Evolutionary conservation across 2,888 invertebrate genomes (phyloP).

Genomic region (Napeogenes sylphis): DNA sequence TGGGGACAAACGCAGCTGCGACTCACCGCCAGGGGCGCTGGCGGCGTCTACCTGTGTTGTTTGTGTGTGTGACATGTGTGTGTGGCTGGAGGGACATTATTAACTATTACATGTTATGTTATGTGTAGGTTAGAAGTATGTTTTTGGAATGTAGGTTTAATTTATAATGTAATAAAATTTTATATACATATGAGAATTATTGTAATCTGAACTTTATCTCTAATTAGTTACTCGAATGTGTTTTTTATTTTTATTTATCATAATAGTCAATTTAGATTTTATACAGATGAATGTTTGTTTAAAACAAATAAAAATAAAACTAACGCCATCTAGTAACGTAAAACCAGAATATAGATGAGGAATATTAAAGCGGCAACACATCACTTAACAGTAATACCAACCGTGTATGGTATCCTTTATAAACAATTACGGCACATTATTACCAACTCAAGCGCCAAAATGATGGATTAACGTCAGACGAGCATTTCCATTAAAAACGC

Average conservation of each 20-base stretch:
- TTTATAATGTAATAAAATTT: too few relatives aligned
- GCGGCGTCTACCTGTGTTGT: constrained; percentile 17
- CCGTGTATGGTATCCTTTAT: background rate
- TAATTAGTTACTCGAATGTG: too few relatives aligned
- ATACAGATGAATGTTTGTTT: too few relatives aligned
- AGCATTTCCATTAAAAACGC: constrained; percentile 60
- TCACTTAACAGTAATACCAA: too few relatives aligned
- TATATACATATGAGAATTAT: too few relatives aligned
- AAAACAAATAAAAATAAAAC: background rate
- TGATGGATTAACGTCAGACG: constrained; percentile 74
- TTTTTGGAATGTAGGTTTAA: too few relatives aligned
- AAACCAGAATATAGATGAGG: background rate
- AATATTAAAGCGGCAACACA: too few relatives aligned
- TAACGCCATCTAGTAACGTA: constrained; percentile 22
- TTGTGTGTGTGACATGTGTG: constrained; percentile 12
- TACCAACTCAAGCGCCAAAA: constrained; percentile 35
- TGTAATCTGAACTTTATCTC: too few relatives aligned
- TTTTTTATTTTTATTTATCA: too few relatives aligned
- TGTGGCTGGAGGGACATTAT: background rate
- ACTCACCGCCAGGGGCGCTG: constrained; percentile 53
- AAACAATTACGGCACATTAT: constrained; percentile 15
- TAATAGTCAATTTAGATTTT: too few relatives aligned
- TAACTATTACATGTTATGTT: too few relatives aligned
- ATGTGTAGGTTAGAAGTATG: too few relatives aligned
- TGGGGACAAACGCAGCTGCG: constrained; percentile 57